These are phyloP conservation scores for Dendrolimus kikuchii DNA, from an alignment of 1,140 invertebrate genomes.

Conservation along the genomic window DNA sequence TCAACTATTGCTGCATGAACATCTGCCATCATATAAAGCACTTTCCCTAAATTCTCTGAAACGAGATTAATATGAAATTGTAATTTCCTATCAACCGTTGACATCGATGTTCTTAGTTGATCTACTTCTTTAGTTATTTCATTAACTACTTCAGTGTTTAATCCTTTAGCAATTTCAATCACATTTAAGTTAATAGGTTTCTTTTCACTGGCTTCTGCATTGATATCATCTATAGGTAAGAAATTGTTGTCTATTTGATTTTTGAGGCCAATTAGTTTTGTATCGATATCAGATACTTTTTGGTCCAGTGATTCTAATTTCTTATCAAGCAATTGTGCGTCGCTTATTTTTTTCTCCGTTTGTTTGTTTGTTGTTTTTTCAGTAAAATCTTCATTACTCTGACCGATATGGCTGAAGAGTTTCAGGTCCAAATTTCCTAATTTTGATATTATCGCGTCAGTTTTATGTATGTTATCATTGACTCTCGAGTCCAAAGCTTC, in stretches of 20 bases:
- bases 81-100: constrained; percentile 84
- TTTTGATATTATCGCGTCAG: constrained; percentile 84
- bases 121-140: constrained; percentile 84
- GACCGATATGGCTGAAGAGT: constrained; percentile 73
- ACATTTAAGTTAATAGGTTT: constrained; percentile 86
- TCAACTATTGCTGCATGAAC: constrained; percentile 87
- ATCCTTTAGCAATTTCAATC: constrained; percentile 83
- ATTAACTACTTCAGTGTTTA: constrained; percentile 83
- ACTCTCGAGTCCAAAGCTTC: constrained; percentile 85
- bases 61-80: constrained; percentile 89
- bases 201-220: constrained; percentile 88
- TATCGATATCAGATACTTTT: constrained; percentile 86
- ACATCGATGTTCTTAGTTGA: constrained; percentile 81
- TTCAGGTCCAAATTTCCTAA: constrained; percentile 81
- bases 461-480: constrained; percentile 87
- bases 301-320: constrained; percentile 81
- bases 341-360: constrained; percentile 40
- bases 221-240: constrained; percentile 84
- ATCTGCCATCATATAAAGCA: constrained; percentile 83
- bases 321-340: constrained; percentile 72
- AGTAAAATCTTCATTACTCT: constrained; percentile 41
- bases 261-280: constrained; percentile 83
- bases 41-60: constrained; percentile 84
- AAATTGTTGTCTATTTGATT: constrained; percentile 88
- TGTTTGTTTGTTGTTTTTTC: constrained; percentile 42